These are phyloP conservation scores for Nyctereutes procyonoides DNA, from an alignment of 2,113 vertebrate genomes.

Conservation along the genomic window DNA sequence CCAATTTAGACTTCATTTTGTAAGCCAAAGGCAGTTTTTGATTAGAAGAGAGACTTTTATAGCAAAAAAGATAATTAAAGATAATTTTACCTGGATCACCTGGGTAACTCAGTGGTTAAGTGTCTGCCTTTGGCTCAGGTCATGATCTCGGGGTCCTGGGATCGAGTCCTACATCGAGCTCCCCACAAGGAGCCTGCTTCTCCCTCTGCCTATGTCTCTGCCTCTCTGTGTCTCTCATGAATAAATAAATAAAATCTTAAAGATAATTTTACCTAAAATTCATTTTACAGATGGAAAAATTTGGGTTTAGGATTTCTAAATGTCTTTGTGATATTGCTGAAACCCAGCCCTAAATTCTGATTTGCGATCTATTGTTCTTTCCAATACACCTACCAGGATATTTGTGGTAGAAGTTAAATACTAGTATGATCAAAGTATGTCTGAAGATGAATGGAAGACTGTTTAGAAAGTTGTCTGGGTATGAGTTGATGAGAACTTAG, in stretches of 20 bases:
- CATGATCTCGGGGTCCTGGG: too few species aligned
- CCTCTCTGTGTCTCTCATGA: too few species aligned
- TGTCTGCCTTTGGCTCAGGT: too few species aligned
- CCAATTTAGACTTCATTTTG: conserved; percentile 33
- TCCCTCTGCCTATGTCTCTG: too few species aligned
- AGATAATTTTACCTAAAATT: conserved; percentile 20
- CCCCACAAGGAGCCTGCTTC: too few species aligned
- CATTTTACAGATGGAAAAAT: not conserved
- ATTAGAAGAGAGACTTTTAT: not conserved
- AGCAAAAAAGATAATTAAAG: not conserved
- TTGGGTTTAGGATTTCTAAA: conserved; percentile 10
- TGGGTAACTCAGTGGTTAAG: too few species aligned
- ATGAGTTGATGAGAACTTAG: not conserved
- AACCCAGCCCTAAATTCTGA: not conserved
- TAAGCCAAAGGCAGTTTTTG: conserved; percentile 29
- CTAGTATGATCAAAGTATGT: not conserved
- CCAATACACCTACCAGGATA: not conserved
- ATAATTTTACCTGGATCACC: not conserved
- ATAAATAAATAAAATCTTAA: not conserved
- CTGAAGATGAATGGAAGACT: conserved; percentile 14
- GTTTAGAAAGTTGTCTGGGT: not conserved
- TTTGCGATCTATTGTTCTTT: not conserved
- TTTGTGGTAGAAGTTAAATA: conserved; percentile 5
- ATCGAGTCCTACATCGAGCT: too few species aligned
- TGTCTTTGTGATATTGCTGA: not conserved